Evolutionary conservation across 1,140 invertebrate genomes (phyloP), one percentile per base, ranked within the genome.

Genomic region (Apis cerana): DNA sequence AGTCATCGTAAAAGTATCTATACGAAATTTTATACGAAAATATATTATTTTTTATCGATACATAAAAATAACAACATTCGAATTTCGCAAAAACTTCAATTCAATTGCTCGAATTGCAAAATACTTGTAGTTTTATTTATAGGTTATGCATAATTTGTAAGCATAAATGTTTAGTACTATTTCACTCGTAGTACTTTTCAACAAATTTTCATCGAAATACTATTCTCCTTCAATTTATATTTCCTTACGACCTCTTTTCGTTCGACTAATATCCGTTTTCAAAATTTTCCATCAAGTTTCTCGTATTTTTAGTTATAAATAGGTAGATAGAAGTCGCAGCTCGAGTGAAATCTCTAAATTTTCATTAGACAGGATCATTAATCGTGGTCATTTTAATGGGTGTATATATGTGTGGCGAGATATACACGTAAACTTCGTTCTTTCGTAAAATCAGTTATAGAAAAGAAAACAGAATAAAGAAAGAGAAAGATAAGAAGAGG

Each of bases 401-500:
- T 11, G 2, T 48, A 5, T 21, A 10, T n/a, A 27, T 48, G 10
- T 61, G 27, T 15, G 33, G 33, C 5, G 4, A 43, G 7, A 7
- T 43, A 43, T 43, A 43, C 5, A 43, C 10, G 48, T 70, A 33
- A 21, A 43, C 56, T 43, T 19, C 12, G 67, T 71, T 76, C 54
- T 50, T 50, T 3, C 12, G 75, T 56, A 59, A 76, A 82, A 82
- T 82, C 81, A 58, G n/a, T 27, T 70, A 74, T 23, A 27, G 50
- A 2, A 56, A 65, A 75, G 69, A 68, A 68, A 80, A 43, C 33
- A 52, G 27, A 33, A 56, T 61, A 23, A 64, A 70, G 72, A 71
- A 69, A 76, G 69, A 50, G 52, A 65, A 64, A 70, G 72, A 74
- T 68, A 76, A 50, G 69, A 83, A 65, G 69, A 84, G 70, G 85